These are phyloP conservation scores for Ichneumoninae sp. DNA, from an alignment of 2,888 invertebrate species.

Conservation along the genomic window DNA sequence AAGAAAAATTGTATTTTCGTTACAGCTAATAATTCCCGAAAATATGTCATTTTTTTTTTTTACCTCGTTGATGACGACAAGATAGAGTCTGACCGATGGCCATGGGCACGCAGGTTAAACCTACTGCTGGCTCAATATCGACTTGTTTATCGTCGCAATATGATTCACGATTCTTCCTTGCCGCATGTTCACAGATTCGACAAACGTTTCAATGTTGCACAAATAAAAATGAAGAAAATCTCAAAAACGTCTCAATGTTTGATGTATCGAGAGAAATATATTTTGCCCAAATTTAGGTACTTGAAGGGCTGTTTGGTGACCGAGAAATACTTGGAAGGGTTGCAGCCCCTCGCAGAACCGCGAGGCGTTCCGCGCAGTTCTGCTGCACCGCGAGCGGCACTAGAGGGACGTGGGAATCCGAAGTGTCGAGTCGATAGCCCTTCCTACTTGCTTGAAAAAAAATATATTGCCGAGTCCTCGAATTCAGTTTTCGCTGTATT, in stretches of 20 bases:
- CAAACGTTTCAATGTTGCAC: background rate
- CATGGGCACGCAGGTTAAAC: slow-evolving; percentile 64
- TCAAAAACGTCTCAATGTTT: background rate
- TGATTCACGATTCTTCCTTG: background rate
- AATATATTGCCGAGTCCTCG: background rate
- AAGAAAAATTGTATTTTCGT: background rate
- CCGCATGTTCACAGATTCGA: background rate
- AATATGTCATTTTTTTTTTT: slow-evolving; percentile 3
- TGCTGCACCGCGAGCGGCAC: slow-evolving; percentile 6
- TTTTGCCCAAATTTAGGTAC: slow-evolving; percentile 22
- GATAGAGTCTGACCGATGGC: slow-evolving; percentile 61
- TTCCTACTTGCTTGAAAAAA: background rate
- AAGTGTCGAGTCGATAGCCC: background rate
- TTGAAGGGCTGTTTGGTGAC: slow-evolving; percentile 48
- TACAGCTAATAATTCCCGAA: background rate
- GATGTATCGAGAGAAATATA: slow-evolving; percentile 14
- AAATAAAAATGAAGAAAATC: background rate
- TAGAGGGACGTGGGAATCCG: slow-evolving; percentile 2
- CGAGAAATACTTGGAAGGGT: slow-evolving; percentile 47
- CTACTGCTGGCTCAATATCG: slow-evolving; percentile 47
- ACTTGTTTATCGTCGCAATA: slow-evolving; percentile 34
- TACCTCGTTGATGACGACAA: slow-evolving; percentile 59
- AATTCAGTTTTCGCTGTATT: too few relatives aligned
- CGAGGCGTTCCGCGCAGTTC: slow-evolving; percentile 29
- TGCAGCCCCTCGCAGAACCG: slow-evolving; percentile 27